Conservation (phyloP, 2,888 invertebrate species). For the Xestia c-nigrum region DNA sequence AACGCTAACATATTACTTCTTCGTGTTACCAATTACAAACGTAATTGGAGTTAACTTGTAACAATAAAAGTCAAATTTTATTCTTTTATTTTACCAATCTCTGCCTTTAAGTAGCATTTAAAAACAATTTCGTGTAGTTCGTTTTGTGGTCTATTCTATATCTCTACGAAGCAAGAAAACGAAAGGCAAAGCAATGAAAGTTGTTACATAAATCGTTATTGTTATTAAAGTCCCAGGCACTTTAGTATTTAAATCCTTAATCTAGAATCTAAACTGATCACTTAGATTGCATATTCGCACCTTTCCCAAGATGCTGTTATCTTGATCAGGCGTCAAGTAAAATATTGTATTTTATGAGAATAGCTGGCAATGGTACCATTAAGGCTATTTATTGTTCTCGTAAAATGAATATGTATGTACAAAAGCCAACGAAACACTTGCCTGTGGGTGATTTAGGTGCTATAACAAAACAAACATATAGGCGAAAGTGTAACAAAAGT, state of each 20-base stretch:
- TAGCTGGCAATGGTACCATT: constrained; percentile 27
- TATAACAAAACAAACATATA: not conserved
- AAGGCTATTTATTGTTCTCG: constrained; percentile 46
- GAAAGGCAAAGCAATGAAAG: constrained; percentile 28
- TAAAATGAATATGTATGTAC: constrained; percentile 35
- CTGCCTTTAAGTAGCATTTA: constrained; percentile 5
- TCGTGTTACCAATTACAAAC: constrained; percentile 24
- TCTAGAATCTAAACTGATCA: constrained; percentile 50
- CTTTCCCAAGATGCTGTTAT: constrained; percentile 41
- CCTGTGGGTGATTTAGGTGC: constrained; percentile 2
- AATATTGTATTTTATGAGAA: constrained; percentile 50
- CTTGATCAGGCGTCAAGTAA: constrained; percentile 40
- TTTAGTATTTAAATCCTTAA: constrained; percentile 46
- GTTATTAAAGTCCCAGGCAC: constrained; percentile 42
- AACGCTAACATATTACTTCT: constrained; percentile 7
- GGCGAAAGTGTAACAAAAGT: constrained; percentile 18
- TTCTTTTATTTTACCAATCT: too few species aligned
- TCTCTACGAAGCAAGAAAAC: constrained; percentile 5
- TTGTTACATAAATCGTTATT: constrained; percentile 35
- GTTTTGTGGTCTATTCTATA: not conserved
- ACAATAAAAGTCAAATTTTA: constrained; percentile 16
- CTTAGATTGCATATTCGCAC: constrained; percentile 50
- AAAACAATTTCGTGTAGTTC: not conserved
- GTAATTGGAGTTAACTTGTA: constrained; percentile 3
- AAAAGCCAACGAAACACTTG: constrained; percentile 8